phyloP scores from a whole-genome alignment of 2,888 invertebrate genomes.

The Trissoscelio sp. region DNA sequence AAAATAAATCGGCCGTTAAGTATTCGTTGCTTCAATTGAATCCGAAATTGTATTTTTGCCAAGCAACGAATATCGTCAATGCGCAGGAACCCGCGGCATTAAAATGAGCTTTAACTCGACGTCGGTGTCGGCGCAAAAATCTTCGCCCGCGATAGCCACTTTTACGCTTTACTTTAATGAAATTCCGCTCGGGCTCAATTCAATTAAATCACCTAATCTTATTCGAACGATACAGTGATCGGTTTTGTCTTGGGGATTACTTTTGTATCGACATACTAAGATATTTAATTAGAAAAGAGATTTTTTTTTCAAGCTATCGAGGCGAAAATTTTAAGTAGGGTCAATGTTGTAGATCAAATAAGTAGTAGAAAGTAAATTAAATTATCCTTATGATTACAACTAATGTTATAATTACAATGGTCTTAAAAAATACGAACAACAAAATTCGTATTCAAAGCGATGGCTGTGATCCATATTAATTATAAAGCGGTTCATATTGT shows the following conservation, averaged over 20 bases:
- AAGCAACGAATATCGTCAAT: constrained; percentile 71
- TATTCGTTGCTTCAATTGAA: constrained; percentile 61
- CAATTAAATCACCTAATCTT: constrained; percentile 5
- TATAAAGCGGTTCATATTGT: constrained; percentile 79
- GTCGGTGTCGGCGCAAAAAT: constrained; percentile 44
- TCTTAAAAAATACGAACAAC: constrained; percentile 80
- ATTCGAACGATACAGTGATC: no score
- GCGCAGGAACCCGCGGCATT: constrained; percentile 59
- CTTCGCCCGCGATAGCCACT: constrained; percentile 31
- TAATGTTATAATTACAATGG: constrained; percentile 79
- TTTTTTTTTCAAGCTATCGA: constrained; percentile 21
- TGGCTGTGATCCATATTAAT: constrained; percentile 82
- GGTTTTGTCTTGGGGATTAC: no score
- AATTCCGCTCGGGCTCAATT: neutral
- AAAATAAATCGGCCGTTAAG: constrained; percentile 42
- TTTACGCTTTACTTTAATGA: constrained; percentile 9
- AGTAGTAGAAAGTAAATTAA: constrained; percentile 73
- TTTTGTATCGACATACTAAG: no score
- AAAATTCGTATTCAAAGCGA: constrained; percentile 83
- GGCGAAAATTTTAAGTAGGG: constrained; percentile 34
- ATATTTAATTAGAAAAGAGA: neutral
- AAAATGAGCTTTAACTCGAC: constrained; percentile 56
- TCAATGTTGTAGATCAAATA: constrained; percentile 69
- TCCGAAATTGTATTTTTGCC: constrained; percentile 77
- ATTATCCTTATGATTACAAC: constrained; percentile 78